These are phyloP conservation scores for Crotophaga sulcirostris DNA, from an alignment of 2,113 vertebrate genomes.

Conservation along the genomic window DNA sequence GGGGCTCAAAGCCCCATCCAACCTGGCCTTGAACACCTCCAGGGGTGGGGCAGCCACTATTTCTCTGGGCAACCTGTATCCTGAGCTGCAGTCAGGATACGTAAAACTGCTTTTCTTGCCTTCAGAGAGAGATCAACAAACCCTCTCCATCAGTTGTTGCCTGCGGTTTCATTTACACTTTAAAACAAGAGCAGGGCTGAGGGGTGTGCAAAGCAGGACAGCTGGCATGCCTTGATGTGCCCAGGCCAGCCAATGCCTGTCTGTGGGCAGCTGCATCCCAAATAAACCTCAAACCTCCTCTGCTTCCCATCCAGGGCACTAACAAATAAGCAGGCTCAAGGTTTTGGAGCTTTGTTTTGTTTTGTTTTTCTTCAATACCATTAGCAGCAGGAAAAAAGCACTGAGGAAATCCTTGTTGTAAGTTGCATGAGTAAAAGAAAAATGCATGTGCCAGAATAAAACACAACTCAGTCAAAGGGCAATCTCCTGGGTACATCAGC, in stretches of 20 bases:
- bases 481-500: too few relatives aligned
- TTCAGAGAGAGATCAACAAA: background rate
- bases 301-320: background rate
- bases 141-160: background rate
- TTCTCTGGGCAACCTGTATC: too few relatives aligned
- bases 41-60: too few relatives aligned
- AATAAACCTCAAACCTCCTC: background rate
- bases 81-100: background rate
- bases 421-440: background rate
- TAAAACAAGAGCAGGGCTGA: background rate
- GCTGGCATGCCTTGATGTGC: too few relatives aligned
- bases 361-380: background rate
- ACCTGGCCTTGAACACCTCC: too few relatives aligned
- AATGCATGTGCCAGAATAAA: background rate
- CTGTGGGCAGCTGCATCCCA: background rate
- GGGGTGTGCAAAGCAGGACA: background rate
- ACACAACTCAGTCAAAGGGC: background rate
- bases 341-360: accelerated
- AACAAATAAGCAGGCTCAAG: accelerated
- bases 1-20: too few relatives aligned
- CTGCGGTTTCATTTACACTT: background rate
- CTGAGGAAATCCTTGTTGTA: background rate
- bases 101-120: background rate
- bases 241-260: too few relatives aligned
- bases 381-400: background rate